Evolutionary conservation across 2,888 invertebrate genomes (phyloP).

Genomic region (Hemaris fuciformis): DNA sequence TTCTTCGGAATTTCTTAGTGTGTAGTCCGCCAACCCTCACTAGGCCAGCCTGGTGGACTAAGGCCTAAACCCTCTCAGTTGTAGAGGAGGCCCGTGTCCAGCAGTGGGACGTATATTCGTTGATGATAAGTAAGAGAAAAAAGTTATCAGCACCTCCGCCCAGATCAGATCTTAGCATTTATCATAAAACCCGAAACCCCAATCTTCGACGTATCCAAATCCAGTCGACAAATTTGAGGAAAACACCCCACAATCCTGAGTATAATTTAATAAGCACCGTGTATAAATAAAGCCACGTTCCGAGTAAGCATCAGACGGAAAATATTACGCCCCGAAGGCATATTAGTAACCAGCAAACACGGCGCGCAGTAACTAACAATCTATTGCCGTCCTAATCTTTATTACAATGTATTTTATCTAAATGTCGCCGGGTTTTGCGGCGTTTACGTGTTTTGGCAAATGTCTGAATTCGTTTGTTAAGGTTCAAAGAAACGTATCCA

Average conservation of each 20-base stretch:
- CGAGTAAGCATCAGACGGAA: conserved; percentile 18
- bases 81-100: too few relatives aligned
- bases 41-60: too few relatives aligned
- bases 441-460: neutral
- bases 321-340: conserved; percentile 43
- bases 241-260: neutral
- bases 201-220: too few relatives aligned
- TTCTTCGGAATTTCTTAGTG: too few relatives aligned
- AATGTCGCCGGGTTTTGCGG: neutral
- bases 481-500: neutral
- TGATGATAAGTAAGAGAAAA: too few relatives aligned
- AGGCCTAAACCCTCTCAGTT: too few relatives aligned
- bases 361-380: conserved; percentile 30
- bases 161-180: too few relatives aligned
- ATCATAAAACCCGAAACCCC: too few relatives aligned
- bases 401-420: conserved; percentile 55
- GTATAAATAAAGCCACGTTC: neutral
- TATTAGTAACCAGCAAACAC: conserved; percentile 41
- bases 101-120: too few relatives aligned
- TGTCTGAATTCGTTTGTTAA: neutral
- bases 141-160: too few relatives aligned
- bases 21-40: neutral
- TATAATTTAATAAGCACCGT: neutral
- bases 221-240: neutral
- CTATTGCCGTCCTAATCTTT: conserved; percentile 59